Evolutionary conservation across 1,140 invertebrate genomes (phyloP).

Genomic region (Rhagoletis zephyria): DNA sequence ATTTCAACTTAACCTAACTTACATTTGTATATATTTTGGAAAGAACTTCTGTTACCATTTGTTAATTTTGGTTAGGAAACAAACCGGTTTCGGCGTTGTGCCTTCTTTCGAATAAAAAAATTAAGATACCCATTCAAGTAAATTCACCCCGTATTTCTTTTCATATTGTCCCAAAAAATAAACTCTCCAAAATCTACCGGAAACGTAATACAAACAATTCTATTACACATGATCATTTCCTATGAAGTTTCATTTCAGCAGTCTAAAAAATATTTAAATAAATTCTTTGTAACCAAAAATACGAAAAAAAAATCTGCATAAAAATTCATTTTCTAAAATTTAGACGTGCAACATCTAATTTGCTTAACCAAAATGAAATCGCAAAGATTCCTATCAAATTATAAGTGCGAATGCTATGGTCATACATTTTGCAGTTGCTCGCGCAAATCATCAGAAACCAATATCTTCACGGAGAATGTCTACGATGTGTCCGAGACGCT

Average conservation of each 20-base stretch:
- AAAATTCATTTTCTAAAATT: neutral
- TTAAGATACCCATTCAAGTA: too few relatives aligned
- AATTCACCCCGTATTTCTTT: too few relatives aligned
- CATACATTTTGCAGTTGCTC: slow-evolving; percentile 54
- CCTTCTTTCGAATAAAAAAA: too few relatives aligned
- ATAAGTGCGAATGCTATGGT: slow-evolving; percentile 56
- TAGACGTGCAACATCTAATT: neutral
- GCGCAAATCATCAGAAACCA: neutral
- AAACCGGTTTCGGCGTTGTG: too few relatives aligned
- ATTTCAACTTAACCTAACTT: too few relatives aligned
- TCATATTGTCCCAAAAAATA: neutral
- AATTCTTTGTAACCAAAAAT: slow-evolving; percentile 15
- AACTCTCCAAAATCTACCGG: neutral
- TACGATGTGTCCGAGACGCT: slow-evolving; percentile 52
- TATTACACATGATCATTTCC: neutral
- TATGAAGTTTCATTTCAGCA: neutral
- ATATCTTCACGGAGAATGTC: slow-evolving; percentile 46
- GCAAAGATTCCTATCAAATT: slow-evolving; percentile 53
- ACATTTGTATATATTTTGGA: too few relatives aligned
- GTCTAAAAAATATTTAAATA: slow-evolving; percentile 15
- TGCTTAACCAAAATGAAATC: slow-evolving; percentile 27
- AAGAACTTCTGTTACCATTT: too few relatives aligned
- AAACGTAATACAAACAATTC: neutral
- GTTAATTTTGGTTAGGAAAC: too few relatives aligned
- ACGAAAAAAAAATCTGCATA: slow-evolving; percentile 16